Conservation (phyloP, 2,888 invertebrate species). For the Himalopsyche anomala region DNA sequence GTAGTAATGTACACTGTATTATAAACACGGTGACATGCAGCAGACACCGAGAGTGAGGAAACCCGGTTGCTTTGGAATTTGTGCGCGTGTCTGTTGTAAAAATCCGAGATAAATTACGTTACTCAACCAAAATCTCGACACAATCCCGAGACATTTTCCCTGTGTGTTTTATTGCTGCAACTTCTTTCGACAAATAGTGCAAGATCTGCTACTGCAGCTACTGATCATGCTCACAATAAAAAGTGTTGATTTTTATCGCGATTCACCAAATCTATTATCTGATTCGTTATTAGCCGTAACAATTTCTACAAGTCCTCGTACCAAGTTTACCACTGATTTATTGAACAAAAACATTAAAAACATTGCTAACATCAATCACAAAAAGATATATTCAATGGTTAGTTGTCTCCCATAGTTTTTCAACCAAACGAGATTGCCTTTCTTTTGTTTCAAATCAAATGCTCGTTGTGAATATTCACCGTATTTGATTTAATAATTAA, state of each 20-base stretch:
- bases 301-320: too few relatives aligned
- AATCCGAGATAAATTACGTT: conserved; percentile 1
- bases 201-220: not conserved
- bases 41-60: conserved; percentile 2
- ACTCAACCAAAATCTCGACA: not conserved
- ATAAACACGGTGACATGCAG: not conserved
- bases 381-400: too few relatives aligned
- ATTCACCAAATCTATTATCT: too few relatives aligned
- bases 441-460: not conserved
- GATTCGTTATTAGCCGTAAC: too few relatives aligned
- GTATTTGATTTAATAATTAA: not conserved
- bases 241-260: too few relatives aligned
- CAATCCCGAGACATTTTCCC: not conserved
- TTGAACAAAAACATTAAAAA: too few relatives aligned
- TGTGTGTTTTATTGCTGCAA: not conserved
- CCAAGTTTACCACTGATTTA: too few relatives aligned
- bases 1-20: not conserved
- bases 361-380: too few relatives aligned
- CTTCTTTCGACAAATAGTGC: not conserved
- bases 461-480: not conserved
- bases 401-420: too few relatives aligned
- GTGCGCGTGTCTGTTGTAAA: conserved; percentile 27
- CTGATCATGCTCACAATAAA: not conserved
- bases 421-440: too few relatives aligned
- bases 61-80: conserved; percentile 15